Evolutionary conservation across 2,797 vertebrate genomes (phyloP).

Genomic region (Melanotaenia parkinsoni): DNA sequence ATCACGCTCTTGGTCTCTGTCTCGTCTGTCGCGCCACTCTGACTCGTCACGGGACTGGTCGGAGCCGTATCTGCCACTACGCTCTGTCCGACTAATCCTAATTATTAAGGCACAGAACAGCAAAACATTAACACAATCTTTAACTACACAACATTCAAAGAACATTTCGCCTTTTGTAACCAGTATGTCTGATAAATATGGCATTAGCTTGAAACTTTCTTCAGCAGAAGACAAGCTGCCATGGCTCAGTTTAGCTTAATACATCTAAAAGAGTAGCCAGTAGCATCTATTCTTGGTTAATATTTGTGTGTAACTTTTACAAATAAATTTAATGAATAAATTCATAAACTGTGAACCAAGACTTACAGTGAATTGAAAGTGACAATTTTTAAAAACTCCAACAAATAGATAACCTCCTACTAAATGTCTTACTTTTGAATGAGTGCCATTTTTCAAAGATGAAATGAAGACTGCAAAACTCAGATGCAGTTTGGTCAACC

Average conservation of each 20-base stretch:
- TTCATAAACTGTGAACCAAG: neutral
- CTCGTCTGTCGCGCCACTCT: slow-evolving; percentile 90
- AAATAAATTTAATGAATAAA: neutral
- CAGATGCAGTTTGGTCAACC: neutral
- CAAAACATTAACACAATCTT: neutral
- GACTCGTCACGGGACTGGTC: slow-evolving; percentile 91
- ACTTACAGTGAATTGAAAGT: neutral
- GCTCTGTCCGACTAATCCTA: slow-evolving; percentile 95
- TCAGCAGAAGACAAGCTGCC: neutral
- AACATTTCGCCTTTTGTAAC: neutral
- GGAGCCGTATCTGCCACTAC: slow-evolving; percentile 95
- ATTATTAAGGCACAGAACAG: slow-evolving; percentile 5
- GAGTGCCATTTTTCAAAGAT: neutral
- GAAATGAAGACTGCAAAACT: neutral
- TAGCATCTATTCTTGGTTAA: neutral
- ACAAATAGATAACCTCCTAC: neutral
- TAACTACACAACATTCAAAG: neutral
- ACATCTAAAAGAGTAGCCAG: neutral
- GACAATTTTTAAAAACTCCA: neutral
- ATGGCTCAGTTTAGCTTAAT: neutral
- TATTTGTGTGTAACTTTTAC: neutral
- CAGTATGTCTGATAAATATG: too few species aligned
- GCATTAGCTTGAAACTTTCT: neutral
- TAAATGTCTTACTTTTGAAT: neutral
- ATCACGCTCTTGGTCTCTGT: slow-evolving; percentile 85